These are phyloP conservation scores for Gadus chalcogrammus DNA, from an alignment of 2,113 vertebrate species.

Conservation along the genomic window DNA sequence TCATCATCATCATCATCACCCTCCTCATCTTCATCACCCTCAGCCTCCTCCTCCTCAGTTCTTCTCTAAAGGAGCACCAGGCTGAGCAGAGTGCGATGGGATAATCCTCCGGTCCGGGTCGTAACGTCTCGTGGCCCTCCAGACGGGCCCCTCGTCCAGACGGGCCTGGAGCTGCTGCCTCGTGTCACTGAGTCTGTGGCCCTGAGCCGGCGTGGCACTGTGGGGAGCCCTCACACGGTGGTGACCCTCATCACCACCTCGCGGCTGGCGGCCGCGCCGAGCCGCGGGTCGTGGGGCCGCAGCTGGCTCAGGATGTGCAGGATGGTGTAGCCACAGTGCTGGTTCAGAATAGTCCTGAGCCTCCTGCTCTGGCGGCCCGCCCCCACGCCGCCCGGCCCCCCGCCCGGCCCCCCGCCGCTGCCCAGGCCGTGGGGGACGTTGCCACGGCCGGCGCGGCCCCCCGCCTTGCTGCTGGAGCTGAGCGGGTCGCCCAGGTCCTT, in stretches of 20 bases:
- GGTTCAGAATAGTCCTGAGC: constrained; percentile 91
- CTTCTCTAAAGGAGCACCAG: constrained; percentile 58
- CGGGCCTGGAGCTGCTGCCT: neutral
- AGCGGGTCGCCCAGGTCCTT: constrained; percentile 87
- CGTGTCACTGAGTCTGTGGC: constrained; percentile 17
- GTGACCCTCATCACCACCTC: constrained; percentile 96
- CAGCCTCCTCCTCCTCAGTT: constrained; percentile 38
- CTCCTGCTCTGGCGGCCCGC: constrained; percentile 74
- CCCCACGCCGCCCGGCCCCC: no score
- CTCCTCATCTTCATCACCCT: no score
- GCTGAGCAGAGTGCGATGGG: constrained; percentile 28
- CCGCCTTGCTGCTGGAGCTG: constrained; percentile 76
- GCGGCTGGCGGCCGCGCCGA: constrained; percentile 78
- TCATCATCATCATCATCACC: no score
- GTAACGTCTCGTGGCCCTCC: constrained; percentile 44
- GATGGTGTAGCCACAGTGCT: constrained; percentile 93
- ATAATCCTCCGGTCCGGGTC: neutral
- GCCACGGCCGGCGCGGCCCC: constrained; percentile 73
- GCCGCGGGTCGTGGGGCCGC: constrained; percentile 82
- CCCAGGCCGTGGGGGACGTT: constrained; percentile 76
- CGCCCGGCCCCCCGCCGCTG: constrained; percentile 65
- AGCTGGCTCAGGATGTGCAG: constrained; percentile 91
- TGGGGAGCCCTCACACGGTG: constrained; percentile 76
- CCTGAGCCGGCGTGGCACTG: neutral
- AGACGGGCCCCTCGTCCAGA: constrained; percentile 25